Conservation (phyloP, 2,888 invertebrate genomes). For the Xestoiulus laeticollis region DNA sequence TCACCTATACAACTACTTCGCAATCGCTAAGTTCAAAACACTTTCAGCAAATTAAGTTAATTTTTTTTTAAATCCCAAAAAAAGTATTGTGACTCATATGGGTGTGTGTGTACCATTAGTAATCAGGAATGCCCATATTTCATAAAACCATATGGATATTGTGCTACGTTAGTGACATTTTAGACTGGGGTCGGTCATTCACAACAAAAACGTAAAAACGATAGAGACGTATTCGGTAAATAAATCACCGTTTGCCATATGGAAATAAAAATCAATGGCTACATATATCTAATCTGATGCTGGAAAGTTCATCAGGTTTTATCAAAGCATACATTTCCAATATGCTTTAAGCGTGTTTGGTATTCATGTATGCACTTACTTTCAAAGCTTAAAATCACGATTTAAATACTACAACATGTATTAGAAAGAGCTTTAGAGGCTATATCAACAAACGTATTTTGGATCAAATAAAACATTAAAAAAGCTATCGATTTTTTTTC, state of each 20-base stretch:
- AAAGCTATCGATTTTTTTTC: too few species aligned
- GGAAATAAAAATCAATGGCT: not conserved
- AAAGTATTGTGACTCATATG: not conserved
- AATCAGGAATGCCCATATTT: not conserved
- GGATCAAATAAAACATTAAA: not conserved
- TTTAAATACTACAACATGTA: not conserved
- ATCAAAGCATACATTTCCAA: not conserved
- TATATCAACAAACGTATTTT: not conserved
- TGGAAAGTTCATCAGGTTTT: not conserved
- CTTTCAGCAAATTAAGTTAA: not conserved
- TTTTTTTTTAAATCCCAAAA: not conserved
- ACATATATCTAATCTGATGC: not conserved
- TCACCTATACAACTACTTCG: not conserved
- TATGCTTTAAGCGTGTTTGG: not conserved
- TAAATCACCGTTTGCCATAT: not conserved
- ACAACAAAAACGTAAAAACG: too few species aligned
- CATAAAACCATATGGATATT: not conserved
- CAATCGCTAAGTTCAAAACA: not conserved
- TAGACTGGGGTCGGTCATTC: not conserved
- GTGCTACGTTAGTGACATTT: not conserved
- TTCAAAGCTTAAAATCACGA: not conserved
- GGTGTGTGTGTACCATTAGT: not conserved
- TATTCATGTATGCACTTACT: not conserved
- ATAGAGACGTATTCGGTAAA: too few species aligned
- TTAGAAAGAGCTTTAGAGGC: not conserved